These are phyloP conservation scores for Eciton burchellii DNA, from an alignment of 1,140 invertebrate species.

Conservation along the genomic window DNA sequence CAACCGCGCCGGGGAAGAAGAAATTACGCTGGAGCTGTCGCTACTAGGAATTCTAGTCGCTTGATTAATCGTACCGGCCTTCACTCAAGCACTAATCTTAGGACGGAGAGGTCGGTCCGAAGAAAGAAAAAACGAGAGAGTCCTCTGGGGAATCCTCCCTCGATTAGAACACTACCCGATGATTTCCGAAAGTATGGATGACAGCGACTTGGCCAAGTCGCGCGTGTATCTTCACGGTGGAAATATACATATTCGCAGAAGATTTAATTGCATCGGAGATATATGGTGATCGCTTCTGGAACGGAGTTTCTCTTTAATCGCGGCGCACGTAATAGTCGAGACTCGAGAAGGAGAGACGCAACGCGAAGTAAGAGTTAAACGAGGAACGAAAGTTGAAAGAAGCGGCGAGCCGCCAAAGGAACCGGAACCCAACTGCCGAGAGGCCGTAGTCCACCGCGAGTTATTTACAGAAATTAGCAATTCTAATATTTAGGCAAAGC, in stretches of 20 bases:
- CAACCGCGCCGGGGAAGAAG: slow-evolving; percentile 28
- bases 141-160: slow-evolving; percentile 33
- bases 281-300: not conserved
- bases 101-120: slow-evolving; percentile 1
- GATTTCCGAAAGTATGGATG: slow-evolving; percentile 32
- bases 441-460: slow-evolving; percentile 13
- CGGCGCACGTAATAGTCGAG: slow-evolving; percentile 25
- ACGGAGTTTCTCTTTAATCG: slow-evolving; percentile 15
- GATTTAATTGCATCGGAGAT: not conserved
- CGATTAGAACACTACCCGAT: slow-evolving; percentile 36
- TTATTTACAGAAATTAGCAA: slow-evolving; percentile 78
- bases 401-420: slow-evolving; percentile 33
- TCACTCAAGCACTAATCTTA: slow-evolving; percentile 36
- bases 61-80: slow-evolving; percentile 66
- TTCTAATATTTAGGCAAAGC: slow-evolving; percentile 74
- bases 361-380: slow-evolving; percentile 36
- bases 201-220: slow-evolving; percentile 17
- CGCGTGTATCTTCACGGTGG: not conserved
- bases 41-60: slow-evolving; percentile 42
- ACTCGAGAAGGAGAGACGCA: slow-evolving; percentile 24
- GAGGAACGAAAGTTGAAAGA: slow-evolving; percentile 45
- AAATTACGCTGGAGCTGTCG: slow-evolving; percentile 44
- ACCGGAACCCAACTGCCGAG: slow-evolving; percentile 13
- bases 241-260: not conserved
- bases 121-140: not conserved